Evolutionary conservation across 2,113 vertebrate species (phyloP).

Genomic region (Elachura formosa): DNA sequence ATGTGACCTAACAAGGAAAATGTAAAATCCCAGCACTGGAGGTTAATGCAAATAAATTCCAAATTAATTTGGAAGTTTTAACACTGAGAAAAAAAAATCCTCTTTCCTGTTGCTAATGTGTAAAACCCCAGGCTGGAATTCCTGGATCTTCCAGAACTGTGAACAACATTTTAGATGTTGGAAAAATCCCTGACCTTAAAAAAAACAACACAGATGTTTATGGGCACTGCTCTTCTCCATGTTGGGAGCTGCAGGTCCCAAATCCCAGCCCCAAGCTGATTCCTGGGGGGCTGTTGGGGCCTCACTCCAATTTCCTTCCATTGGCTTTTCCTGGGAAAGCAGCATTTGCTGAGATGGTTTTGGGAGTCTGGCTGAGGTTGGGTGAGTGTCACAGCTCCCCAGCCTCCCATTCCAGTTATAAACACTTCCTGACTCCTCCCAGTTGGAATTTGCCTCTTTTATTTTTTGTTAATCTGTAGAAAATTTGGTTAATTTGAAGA

Average conservation of each 20-base stretch:
- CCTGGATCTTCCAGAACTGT: conserved; percentile 4
- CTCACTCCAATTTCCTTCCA: conserved; percentile 13
- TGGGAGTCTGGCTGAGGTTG: conserved; percentile 44
- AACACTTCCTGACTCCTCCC: background rate
- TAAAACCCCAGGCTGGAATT: background rate
- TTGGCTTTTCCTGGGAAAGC: conserved; percentile 53
- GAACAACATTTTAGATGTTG: conserved; percentile 14
- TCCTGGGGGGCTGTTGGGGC: background rate
- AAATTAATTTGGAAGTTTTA: conserved; percentile 52
- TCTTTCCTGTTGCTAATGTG: conserved; percentile 52
- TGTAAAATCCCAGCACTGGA: background rate
- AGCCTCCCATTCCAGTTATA: background rate
- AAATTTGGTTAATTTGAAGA: background rate
- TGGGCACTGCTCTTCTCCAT: background rate
- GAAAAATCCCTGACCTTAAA: background rate
- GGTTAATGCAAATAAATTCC: conserved; percentile 3
- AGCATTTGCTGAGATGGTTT: conserved; percentile 17
- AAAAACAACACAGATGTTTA: background rate
- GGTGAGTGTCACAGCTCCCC: conserved; percentile 6
- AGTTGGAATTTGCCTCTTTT: background rate
- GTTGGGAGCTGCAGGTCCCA: background rate
- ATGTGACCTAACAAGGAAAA: background rate
- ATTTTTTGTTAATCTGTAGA: background rate
- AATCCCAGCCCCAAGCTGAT: background rate
- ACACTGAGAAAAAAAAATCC: background rate